Base-by-base conservation (phyloP, 2,888 invertebrate species). In the Cantharis lateralis region DNA sequence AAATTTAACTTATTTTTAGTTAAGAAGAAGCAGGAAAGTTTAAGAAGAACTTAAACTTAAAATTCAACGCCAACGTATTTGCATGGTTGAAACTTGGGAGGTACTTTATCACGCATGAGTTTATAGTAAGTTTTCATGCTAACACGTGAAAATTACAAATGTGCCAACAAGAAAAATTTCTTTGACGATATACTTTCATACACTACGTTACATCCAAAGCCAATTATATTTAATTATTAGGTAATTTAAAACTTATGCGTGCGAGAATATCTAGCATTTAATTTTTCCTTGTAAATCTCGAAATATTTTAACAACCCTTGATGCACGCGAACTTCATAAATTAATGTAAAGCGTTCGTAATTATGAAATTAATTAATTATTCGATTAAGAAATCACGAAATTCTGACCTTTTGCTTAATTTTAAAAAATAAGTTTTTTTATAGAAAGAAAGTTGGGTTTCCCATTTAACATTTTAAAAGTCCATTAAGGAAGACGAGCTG, bases 91-190 rank as follows among this genome's bases (percentile, higher is more conserved):
- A 66, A 66, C 64, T 66, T 20, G 64, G 64, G 20, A 64, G 64
- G 24, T 66, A 66, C 24, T 66, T 66, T 24, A 66, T 66, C 64
- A 24, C 15, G 64, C 64, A 16, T 24, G 64, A 66, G 18, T 66
- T 66, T 66, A 66, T 66, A 18, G 64, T 66, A 15, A 18, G 24
- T 66, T 66, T 66, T 66, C 64, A 66, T 66, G 64, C 64, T 24
- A 66, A 66, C 64, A 66, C 64, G 64, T 66, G 64, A 66, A 66
- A 66, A 66, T 66, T 66, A 66, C 48, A 48, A 48, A 48, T 48
- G 48, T 48, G 48, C 48, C 48, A 48, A 48, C 48, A 48, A 48
- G 48, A 48, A 48, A 48, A 48, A n/a, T 13, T 48, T 48, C 48
- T 48, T 48, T 48, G 48, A 48, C 48, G 48, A 48, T 48, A 48